A percentile compares a stretch with the other conserved stretches of the same genome.
phyloP scores from a whole-genome alignment of 2,888 invertebrate genomes.

The Pasiphila rectangulata region DNA sequence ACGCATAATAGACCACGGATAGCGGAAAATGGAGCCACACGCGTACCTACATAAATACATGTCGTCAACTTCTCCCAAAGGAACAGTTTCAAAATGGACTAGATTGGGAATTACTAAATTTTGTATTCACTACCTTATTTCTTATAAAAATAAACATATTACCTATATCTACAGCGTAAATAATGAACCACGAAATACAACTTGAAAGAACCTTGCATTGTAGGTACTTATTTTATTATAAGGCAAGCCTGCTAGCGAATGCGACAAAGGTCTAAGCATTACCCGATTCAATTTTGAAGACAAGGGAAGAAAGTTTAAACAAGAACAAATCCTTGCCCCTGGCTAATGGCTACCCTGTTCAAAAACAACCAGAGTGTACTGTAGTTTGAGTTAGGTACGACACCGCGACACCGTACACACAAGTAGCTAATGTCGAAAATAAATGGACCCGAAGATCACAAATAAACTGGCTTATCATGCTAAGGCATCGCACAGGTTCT shows the following conservation, averaged over 20 bases:
- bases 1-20: no score
- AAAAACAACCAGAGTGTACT: conserved; percentile 27
- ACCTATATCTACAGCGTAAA: no score
- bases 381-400: conserved; percentile 29
- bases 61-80: no score
- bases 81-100: no score
- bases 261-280: conserved; percentile 7
- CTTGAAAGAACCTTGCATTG: no score
- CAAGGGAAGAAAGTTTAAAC: conserved; percentile 30
- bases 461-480: neutral
- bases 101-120: no score
- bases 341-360: conserved; percentile 33
- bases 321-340: conserved; percentile 29
- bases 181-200: no score
- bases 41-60: no score
- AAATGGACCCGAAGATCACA: conserved; percentile 3
- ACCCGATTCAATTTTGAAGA: conserved; percentile 35
- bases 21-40: no score
- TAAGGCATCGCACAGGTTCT: neutral
- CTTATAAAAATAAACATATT: neutral
- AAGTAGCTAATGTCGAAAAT: conserved; percentile 11
- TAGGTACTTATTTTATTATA: no score
- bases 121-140: no score
- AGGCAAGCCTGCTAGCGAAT: conserved; percentile 1
- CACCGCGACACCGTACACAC: conserved; percentile 16